Conservation (phyloP, 2,113 vertebrate species). For the Chaetodon trifascialis region DNA sequence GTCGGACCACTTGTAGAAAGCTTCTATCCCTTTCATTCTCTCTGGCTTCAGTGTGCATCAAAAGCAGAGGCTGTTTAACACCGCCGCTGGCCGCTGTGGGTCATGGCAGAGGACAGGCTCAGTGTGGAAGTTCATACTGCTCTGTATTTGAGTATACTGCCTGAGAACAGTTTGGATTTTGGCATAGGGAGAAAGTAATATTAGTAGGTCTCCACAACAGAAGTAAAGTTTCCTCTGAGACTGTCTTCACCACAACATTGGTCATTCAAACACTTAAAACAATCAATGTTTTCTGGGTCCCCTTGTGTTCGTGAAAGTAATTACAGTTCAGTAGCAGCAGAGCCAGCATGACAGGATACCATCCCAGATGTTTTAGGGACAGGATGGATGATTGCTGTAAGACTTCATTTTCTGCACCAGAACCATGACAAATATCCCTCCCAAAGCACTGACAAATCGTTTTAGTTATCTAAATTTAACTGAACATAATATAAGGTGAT, state of each 20-base stretch:
- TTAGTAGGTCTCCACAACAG: conserved; percentile 34
- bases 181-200: conserved; percentile 43
- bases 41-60: conserved; percentile 47
- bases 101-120: conserved; percentile 50
- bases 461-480: too few species aligned
- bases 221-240: conserved; percentile 17
- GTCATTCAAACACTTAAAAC: background rate
- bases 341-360: background rate
- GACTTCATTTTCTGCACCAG: background rate
- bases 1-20: conserved; percentile 67
- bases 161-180: conserved; percentile 29
- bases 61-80: conserved; percentile 61
- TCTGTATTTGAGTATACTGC: conserved; percentile 27
- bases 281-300: background rate
- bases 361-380: background rate
- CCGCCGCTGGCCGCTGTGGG: conserved; percentile 35
- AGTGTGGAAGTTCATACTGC: conserved; percentile 33
- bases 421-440: too few species aligned
- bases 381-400: background rate
- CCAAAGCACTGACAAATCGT: background rate
- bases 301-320: background rate
- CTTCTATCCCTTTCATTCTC: conserved; percentile 55
- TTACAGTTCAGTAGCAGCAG: background rate
- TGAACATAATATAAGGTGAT: too few species aligned
- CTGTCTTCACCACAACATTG: background rate